Evolutionary conservation across 2,797 vertebrate species (phyloP).

Genomic region (Hozukius guyotensis): DNA sequence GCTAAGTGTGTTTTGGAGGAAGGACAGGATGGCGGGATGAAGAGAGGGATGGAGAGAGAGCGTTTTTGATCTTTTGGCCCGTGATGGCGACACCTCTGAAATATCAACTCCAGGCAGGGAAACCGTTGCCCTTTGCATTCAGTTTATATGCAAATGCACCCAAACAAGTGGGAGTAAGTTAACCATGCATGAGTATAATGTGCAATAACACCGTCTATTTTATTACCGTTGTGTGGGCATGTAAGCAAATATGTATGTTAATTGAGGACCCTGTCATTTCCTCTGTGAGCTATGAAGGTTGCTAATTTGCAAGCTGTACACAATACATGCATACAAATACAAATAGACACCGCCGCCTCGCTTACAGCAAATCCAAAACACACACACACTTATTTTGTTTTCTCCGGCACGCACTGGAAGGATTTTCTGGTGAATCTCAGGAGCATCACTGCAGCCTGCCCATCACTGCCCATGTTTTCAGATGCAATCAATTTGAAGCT

Average conservation of each 20-base stretch:
- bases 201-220: conserved; percentile 28
- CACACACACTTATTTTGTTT: neutral
- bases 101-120: neutral
- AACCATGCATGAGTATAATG: conserved; percentile 18
- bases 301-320: conserved; percentile 27
- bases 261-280: conserved; percentile 21
- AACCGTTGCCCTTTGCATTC: conserved; percentile 5
- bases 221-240: conserved; percentile 32
- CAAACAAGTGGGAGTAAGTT: conserved; percentile 39
- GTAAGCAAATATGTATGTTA: conserved; percentile 42
- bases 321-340: neutral
- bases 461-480: neutral
- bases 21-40: neutral
- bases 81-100: neutral
- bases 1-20: neutral
- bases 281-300: conserved; percentile 18
- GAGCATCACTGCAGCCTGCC: neutral
- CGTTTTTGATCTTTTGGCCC: neutral
- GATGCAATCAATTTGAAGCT: conserved; percentile 37
- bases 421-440: conserved; percentile 11
- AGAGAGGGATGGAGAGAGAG: neutral
- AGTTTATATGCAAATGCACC: conserved; percentile 43
- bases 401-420: neutral
- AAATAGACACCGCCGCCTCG: neutral
- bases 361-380: neutral